Evolutionary conservation across 64 coral and sea anemone species (phyloP), one percentile per base, ranked within the genome.

Genomic region (Catalaphyllia jardinei): DNA sequence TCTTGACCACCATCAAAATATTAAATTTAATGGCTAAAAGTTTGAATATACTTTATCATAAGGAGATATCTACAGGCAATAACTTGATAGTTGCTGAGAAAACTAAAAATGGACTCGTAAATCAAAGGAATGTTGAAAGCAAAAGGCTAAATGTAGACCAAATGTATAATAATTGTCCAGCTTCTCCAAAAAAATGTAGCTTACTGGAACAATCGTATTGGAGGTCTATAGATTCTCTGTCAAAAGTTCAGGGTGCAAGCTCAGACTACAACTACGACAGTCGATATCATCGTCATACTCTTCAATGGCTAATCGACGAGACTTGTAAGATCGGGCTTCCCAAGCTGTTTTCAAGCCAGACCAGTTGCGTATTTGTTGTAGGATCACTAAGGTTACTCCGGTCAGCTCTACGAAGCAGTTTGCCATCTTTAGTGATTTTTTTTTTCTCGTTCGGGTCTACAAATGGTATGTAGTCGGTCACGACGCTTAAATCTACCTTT

Each of bases 401-500:
- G 49, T 89, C 63, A 8, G 76, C 77, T 15, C 88, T 12, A 22
- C 88, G 88, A 11, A 78, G 20, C 22, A 78, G 20, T 78, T 78
- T 77, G 59, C 74, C 35, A 20, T 75, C 62, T 52, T 78, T 65
- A n/a, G n/a, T n/a, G n/a, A n/a, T n/a, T n/a, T n/a, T n/a, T n/a
- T 91, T 91, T 72, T 35, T 60, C 79, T 57, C 89, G 2, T 75
- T 29, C 0, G 49, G 25, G 89, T 92, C 82, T 33, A 86, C 90
- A 92, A 79, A 78, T 19, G 82, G 83, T 29, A 92, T 92, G 83
- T 33, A 77, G 67, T 77, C 80, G 29, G 79, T 75, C 79, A 86
- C 80, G 16, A 20, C 61, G 31, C 61, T 77, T 64, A 72, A 76
- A 77, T 63, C 27, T 57, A 61, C 75, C 18, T 57, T 29, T 69